Evolutionary conservation across 2,797 vertebrate species (phyloP).

Genomic region (Sitta carolinensis): DNA sequence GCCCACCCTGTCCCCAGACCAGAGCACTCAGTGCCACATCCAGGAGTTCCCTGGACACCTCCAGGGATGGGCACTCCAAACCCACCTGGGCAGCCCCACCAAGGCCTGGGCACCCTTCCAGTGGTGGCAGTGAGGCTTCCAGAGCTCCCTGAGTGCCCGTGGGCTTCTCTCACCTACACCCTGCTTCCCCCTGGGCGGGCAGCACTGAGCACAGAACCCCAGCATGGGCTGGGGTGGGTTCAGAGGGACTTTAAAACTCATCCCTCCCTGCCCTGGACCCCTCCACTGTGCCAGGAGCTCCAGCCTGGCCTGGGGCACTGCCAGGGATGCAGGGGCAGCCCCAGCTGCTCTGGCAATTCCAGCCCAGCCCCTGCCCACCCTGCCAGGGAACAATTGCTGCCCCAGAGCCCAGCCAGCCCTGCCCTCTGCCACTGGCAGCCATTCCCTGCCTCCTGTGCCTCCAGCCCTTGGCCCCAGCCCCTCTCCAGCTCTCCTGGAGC

Average conservation of each 20-base stretch:
- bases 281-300: not conserved
- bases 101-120: accelerated
- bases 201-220: too few species aligned
- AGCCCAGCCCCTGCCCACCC: too few species aligned
- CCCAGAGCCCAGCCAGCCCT: too few species aligned
- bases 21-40: not conserved
- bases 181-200: not conserved
- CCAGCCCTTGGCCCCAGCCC: too few species aligned
- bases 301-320: not conserved
- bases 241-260: not conserved
- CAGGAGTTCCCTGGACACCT: not conserved
- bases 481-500: too few species aligned
- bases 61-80: not conserved
- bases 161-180: not conserved
- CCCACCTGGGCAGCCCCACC: not conserved
- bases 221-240: too few species aligned
- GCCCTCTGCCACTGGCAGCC: too few species aligned
- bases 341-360: too few species aligned
- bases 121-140: not conserved
- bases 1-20: not conserved
- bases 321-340: not conserved
- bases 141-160: not conserved
- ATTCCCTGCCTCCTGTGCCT: too few species aligned
- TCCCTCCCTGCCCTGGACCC: not conserved
- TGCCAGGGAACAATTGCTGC: too few species aligned